phyloP scores from a whole-genome alignment of 2,797 vertebrate genomes.

The Phalanger gymnotis region DNA sequence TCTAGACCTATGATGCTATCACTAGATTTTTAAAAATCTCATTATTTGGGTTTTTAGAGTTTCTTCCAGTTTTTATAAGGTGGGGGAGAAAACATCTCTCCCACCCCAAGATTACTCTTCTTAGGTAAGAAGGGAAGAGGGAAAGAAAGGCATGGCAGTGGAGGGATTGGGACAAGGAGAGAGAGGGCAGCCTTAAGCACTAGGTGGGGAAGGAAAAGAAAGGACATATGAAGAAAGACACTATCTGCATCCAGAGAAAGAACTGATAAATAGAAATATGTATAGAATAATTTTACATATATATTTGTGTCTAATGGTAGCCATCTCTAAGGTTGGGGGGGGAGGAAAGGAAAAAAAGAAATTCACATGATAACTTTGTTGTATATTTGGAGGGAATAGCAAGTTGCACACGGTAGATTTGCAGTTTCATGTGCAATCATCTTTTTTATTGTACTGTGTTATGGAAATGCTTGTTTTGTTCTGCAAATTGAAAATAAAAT shows the following conservation, averaged over 20 bases:
- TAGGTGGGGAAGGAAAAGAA: slow-evolving; percentile 10
- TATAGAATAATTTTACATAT: neutral
- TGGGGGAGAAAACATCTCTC: neutral
- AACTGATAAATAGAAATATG: neutral
- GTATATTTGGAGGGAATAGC: neutral
- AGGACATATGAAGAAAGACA: neutral
- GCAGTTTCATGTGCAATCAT: neutral
- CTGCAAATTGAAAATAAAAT: neutral
- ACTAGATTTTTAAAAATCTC: neutral
- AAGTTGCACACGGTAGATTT: neutral
- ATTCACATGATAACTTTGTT: neutral
- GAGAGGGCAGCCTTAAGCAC: neutral
- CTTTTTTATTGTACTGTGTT: neutral
- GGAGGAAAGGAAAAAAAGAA: neutral
- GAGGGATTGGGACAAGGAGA: neutral
- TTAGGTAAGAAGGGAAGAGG: neutral
- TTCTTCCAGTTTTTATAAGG: neutral
- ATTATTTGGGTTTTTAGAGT: neutral
- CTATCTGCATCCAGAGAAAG: neutral
- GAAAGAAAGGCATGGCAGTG: neutral
- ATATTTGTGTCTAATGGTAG: neutral
- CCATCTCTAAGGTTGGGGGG: neutral
- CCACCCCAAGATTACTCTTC: neutral
- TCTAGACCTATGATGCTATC: neutral
- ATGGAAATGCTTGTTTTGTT: neutral